Evolutionary conservation across 2,888 invertebrate species (phyloP), one percentile per base, ranked within the genome.

Genomic region (Anorthoa munda): DNA sequence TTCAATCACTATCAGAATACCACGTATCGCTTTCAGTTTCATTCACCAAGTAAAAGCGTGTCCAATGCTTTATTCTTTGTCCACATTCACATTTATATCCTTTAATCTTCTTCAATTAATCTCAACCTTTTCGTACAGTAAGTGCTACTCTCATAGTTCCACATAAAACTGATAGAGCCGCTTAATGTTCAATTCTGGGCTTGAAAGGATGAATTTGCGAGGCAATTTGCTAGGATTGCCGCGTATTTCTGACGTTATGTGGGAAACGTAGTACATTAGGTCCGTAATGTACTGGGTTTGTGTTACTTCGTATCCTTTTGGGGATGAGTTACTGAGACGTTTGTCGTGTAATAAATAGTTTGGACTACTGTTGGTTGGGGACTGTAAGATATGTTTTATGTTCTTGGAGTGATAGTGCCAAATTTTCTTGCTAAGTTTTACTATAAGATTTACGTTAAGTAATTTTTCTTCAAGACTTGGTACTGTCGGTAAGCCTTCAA

Each of bases 201-300:
- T 75, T 79, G 75, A 87, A 86, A 86, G 85, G 85, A 87, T 88
- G 81, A 84, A 89, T 87, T 88, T 82, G 85, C 77, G 77, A 84
- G 81, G 85, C 88, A 85, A 91, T 92, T 88, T 84, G 58, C 75
- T 75, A 79, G 76, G 87, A 91, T 89, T 90, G 89, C 87, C 68
- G 55, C 65, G 72, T 75, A 86, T 75, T 78, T 75, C 80, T 66
- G 76, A 58, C 79, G 75, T 68, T 81, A 78, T 86, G 75, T 79
- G 85, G 78, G 77, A 69, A 72, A 69, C 64, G 71, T 71, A 79
- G 59, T 82, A 67, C 77, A 82, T 82, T 78, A 73, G 55, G 45
- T 59, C 48, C 50, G 66, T 86, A 83, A 86, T 78, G 72, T 73
- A 75, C 77, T 75, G 76, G 66, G 71, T 55, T 71, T 61, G 66